These are phyloP conservation scores for Arizona elegans DNA, from an alignment of 2,113 vertebrate species.

Conservation along the genomic window DNA sequence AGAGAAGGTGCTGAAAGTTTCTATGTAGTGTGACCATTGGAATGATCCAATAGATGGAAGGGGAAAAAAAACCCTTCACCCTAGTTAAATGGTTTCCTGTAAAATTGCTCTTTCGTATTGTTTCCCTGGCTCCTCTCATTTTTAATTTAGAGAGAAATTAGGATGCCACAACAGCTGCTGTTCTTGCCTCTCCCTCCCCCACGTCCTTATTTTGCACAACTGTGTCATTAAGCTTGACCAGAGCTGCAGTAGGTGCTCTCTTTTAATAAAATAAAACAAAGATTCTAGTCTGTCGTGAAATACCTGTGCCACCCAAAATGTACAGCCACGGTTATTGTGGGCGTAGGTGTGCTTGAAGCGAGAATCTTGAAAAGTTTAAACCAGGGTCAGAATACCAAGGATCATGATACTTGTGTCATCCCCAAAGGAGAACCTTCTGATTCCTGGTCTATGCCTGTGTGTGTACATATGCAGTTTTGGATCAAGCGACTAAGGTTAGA, in stretches of 20 bases:
- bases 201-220: background rate
- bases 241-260: background rate
- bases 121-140: rapidly evolving
- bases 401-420: background rate
- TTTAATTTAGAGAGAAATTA: background rate
- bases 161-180: slow-evolving; percentile 10
- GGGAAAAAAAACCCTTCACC: no score
- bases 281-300: background rate
- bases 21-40: background rate
- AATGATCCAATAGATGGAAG: background rate
- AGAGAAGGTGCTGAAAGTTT: background rate
- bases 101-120: background rate
- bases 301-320: rapidly evolving
- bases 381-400: rapidly evolving
- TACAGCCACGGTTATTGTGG: background rate
- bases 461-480: background rate
- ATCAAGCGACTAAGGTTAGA: background rate
- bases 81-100: rapidly evolving
- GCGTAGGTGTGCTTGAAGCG: rapidly evolving
- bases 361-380: background rate
- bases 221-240: rapidly evolving
- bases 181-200: background rate
- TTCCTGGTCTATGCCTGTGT: slow-evolving; percentile 15
- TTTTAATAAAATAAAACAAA: background rate
- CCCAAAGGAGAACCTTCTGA: slow-evolving; percentile 20